Conservation (phyloP, 23 tunicate species). For the Halocynthia roretzi region DNA sequence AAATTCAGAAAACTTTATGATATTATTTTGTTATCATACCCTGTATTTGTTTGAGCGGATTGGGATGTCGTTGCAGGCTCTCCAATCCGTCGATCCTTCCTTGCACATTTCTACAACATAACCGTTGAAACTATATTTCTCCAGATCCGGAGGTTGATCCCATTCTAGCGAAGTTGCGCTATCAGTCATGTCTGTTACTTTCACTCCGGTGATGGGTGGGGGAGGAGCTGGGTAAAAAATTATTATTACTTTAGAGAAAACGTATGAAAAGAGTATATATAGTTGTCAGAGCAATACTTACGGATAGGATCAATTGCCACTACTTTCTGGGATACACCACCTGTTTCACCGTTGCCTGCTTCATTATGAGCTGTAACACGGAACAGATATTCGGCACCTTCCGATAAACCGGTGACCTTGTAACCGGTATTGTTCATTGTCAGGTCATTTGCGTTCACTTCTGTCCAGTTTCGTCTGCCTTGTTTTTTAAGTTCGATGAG, state of each 20-base stretch:
- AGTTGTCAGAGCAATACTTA: conserved; percentile 17
- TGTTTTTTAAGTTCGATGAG: conserved; percentile 68
- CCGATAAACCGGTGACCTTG: conserved; percentile 43
- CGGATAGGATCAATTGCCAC: conserved; percentile 85
- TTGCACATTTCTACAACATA: conserved; percentile 49
- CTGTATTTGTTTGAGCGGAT: conserved; percentile 56
- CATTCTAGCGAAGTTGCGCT: conserved; percentile 39
- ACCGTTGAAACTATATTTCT: conserved; percentile 48
- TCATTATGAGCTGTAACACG: conserved; percentile 91
- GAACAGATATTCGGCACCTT: conserved; percentile 70
- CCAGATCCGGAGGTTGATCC: conserved; percentile 43
- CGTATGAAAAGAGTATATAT: too few species aligned
- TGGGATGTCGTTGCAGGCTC: conserved; percentile 52
- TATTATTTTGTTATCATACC: conserved; percentile 20
- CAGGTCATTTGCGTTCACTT: conserved; percentile 52
- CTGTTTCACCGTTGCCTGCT: conserved; percentile 64
- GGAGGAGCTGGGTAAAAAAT: conserved; percentile 60
- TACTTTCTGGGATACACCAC: conserved; percentile 51
- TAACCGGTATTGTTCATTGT: conserved; percentile 38
- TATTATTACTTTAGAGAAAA: too few species aligned
- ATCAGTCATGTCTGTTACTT: conserved; percentile 71
- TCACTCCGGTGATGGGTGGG: conserved; percentile 75
- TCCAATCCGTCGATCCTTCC: conserved; percentile 60
- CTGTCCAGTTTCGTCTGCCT: conserved; percentile 77
- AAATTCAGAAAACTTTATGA: background rate